Conservation (phyloP, 2,797 vertebrate species). For the Miichthys miiuy region DNA sequence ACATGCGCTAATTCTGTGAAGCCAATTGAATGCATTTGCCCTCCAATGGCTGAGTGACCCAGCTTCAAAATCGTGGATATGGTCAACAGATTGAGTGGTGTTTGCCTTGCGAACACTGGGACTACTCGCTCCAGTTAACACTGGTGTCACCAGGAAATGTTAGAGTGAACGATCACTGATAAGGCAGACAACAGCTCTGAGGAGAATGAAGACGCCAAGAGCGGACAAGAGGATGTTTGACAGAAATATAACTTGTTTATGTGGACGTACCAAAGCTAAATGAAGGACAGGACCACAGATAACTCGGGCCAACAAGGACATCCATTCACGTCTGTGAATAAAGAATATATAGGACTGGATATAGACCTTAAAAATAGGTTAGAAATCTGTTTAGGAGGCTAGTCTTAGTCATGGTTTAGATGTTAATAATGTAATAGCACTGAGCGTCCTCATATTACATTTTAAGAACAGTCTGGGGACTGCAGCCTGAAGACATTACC, state of each 20-base stretch:
- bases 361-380: constrained; percentile 63
- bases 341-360: neutral
- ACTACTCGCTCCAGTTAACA: constrained; percentile 80
- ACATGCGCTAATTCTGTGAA: constrained; percentile 82
- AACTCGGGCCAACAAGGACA: neutral
- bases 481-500: constrained; percentile 55
- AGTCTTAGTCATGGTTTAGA: constrained; percentile 24
- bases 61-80: constrained; percentile 72
- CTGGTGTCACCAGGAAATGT: constrained; percentile 82
- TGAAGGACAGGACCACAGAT: neutral
- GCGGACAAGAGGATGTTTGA: neutral
- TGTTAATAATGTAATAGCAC: constrained; percentile 8
- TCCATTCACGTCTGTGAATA: constrained; percentile 4
- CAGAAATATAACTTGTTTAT: neutral
- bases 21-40: constrained; percentile 80
- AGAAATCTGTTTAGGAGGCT: constrained; percentile 12
- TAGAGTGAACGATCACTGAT: constrained; percentile 82
- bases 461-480: constrained; percentile 62
- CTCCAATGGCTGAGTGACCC: constrained; percentile 77
- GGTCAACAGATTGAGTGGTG: constrained; percentile 83
- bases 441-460: constrained; percentile 75
- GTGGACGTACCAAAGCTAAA: neutral
- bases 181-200: constrained; percentile 61
- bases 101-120: constrained; percentile 76
- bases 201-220: constrained; percentile 35